Base-by-base conservation (phyloP, 2,888 invertebrate species). In the Scrobipalpa costella region DNA sequence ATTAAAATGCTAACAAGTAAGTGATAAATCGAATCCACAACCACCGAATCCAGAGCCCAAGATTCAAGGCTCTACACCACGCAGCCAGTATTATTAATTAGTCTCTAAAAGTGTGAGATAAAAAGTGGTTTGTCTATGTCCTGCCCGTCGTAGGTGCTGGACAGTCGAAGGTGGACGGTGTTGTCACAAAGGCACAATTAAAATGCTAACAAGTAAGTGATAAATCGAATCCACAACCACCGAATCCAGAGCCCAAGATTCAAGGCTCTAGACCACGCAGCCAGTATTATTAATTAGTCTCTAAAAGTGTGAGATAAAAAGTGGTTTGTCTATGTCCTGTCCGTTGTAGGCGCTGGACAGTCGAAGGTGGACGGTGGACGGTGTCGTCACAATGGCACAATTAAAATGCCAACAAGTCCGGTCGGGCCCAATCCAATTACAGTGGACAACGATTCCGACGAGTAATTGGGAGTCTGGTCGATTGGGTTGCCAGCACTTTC, bases 151-250 rank as follows among this genome's bases (percentile, higher is more conserved):
- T n/a, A n/a, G n/a, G n/a, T n/a, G n/a, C n/a, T n/a, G n/a, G n/a
- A n/a, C n/a, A n/a, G n/a, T n/a, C n/a, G n/a, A n/a, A n/a, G n/a
- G n/a, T n/a, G n/a, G n/a, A n/a, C n/a, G n/a, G n/a, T n/a, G n/a
- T n/a, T n/a, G n/a, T n/a, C n/a, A n/a, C n/a, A n/a, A n/a, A n/a
- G n/a, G n/a, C n/a, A n/a, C n/a, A n/a, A n/a, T n/a, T 91, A 91
- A 91, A 91, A 90, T 90, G 90, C 91, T 90, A 89, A 90, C 91
- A 90, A 90, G 89, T 89, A n/a, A n/a, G n/a, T n/a, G n/a, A n/a
- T n/a, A 27, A 27, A 27, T 27, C 27, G 5, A 27, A 27, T 5
- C 27, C 2, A 27, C 27, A 27, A 27, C 27, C 27, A 3, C 27
- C 5, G 27, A 5, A 27, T 27, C 5, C 11, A 13, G 1, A 40